Conservation (phyloP, 2,797 vertebrate species). For the Steatocranus sp. region DNA sequence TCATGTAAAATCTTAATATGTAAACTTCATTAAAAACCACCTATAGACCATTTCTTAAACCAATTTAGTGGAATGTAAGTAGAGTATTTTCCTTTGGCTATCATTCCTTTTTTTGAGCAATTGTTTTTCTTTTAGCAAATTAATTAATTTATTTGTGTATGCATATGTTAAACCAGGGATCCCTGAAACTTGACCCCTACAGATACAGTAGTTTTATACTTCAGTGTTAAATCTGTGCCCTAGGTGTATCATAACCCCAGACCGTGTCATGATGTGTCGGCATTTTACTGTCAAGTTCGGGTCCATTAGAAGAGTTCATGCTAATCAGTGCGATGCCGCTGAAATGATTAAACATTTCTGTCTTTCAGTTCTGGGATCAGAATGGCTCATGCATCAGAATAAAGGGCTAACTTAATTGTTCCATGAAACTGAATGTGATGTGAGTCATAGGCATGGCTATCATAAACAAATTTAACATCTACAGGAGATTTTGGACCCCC, state of each 20-base stretch:
- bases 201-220: not conserved
- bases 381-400: not conserved
- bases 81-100: not conserved
- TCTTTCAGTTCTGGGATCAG: not conserved
- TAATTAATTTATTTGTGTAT: not conserved
- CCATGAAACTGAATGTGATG: not conserved
- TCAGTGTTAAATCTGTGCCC: not conserved
- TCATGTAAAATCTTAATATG: not conserved
- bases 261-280: not conserved
- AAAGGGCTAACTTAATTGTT: not conserved
- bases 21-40: not conserved
- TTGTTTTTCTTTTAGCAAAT: not conserved
- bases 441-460: not conserved
- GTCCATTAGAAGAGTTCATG: not conserved
- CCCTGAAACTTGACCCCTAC: not conserved
- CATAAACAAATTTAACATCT: not conserved
- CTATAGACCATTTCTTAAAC: not conserved
- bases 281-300: fast-evolving
- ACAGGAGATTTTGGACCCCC: not conserved
- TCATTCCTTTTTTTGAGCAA: not conserved
- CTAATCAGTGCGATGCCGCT: not conserved
- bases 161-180: not conserved
- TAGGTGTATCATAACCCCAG: not conserved
- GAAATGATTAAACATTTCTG: not conserved
- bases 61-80: not conserved